Conservation (phyloP, 2,113 vertebrate genomes). For the Hyla sarda region DNA sequence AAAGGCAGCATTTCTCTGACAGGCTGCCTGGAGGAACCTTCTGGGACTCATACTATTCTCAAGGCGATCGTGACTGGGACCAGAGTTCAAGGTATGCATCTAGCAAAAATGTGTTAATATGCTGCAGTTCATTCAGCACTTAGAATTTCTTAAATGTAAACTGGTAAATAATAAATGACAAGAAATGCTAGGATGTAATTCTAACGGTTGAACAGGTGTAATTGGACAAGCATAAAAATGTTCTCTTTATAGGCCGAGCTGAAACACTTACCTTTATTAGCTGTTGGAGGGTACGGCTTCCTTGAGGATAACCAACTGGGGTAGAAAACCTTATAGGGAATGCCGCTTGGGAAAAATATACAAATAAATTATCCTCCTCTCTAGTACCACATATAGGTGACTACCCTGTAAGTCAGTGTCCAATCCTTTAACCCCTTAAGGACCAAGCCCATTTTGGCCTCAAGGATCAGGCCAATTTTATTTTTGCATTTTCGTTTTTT, state of each 20-base stretch:
- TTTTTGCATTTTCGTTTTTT: no score
- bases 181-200: conserved; percentile 34
- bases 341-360: no score
- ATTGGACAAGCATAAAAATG: conserved; percentile 46
- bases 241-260: conserved; percentile 20
- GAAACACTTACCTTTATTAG: conserved; percentile 5
- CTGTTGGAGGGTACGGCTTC: no score
- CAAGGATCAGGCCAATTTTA: no score
- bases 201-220: conserved; percentile 49
- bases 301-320: no score
- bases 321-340: no score
- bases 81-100: conserved; percentile 53
- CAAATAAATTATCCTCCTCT: no score
- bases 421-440: no score
- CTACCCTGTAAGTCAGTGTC: no score
- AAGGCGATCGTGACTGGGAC: conserved; percentile 33
- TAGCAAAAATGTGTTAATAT: conserved; percentile 48
- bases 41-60: conserved; percentile 23
- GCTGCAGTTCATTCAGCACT: conserved; percentile 41
- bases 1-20: conserved; percentile 55
- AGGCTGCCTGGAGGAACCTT: conserved; percentile 46
- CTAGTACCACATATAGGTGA: no score
- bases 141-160: conserved; percentile 34
- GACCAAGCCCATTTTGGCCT: no score
- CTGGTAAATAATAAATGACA: conserved; percentile 58